These are phyloP conservation scores for Caenorhabditis sp. DNA, from an alignment of 2,888 invertebrate species.

Conservation along the genomic window DNA sequence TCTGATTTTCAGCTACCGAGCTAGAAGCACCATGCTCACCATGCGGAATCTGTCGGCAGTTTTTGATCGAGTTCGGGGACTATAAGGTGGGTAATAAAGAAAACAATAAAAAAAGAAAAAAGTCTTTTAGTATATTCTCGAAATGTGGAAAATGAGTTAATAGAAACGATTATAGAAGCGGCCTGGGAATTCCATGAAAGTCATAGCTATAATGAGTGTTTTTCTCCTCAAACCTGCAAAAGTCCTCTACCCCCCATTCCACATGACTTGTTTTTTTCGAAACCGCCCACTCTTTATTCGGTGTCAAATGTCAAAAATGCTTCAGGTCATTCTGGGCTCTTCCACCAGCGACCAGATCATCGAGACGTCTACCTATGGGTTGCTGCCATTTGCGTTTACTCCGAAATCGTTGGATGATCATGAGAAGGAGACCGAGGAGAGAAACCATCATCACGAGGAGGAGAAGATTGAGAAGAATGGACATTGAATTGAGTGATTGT, in stretches of 20 bases:
- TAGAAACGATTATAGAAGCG: background rate
- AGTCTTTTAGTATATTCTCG: background rate
- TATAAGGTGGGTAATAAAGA: constrained; percentile 68
- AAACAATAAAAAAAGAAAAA: background rate
- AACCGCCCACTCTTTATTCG: constrained; percentile 19
- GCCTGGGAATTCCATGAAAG: background rate
- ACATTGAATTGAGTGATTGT: background rate
- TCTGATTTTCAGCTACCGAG: constrained; percentile 63
- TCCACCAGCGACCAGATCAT: constrained; percentile 65
- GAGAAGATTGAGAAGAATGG: background rate
- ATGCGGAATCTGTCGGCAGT: constrained; percentile 82
- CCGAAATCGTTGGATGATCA: constrained; percentile 72
- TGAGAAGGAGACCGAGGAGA: constrained; percentile 49
- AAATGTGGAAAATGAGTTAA: background rate
- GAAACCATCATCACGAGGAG: constrained; percentile 26
- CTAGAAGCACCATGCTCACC: constrained; percentile 77
- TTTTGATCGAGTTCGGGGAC: constrained; percentile 81
- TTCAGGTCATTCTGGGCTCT: constrained; percentile 75
- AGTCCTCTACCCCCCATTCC: constrained; percentile 23
- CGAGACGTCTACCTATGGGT: constrained; percentile 67
- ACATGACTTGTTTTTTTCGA: constrained; percentile 33
- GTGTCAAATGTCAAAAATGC: constrained; percentile 21
- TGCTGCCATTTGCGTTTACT: constrained; percentile 78
- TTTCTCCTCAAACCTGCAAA: constrained; percentile 32
- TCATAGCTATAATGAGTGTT: constrained; percentile 32